Conservation (phyloP, 1,140 invertebrate genomes). For the Bombus waltoni region DNA sequence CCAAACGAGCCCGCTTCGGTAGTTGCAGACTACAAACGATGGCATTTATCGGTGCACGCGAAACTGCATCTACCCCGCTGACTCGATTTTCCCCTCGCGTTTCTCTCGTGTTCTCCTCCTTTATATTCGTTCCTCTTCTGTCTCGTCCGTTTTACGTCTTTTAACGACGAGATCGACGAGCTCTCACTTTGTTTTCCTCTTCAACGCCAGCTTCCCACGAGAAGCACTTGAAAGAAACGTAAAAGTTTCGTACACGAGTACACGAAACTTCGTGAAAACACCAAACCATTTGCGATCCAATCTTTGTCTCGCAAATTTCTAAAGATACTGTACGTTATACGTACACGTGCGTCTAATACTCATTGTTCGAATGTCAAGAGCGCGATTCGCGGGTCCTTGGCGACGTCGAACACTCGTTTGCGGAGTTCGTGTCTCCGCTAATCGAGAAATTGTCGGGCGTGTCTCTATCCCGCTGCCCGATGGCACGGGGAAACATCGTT, state of each 20-base stretch:
- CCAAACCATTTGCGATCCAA: slow-evolving; percentile 19
- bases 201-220: neutral
- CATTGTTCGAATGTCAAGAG: slow-evolving; percentile 6
- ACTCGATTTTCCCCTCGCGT: neutral
- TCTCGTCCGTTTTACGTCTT: neutral
- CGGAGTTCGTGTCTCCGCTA: neutral
- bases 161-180: slow-evolving; percentile 5
- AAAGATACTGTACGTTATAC: slow-evolving; percentile 41
- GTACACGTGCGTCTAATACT: slow-evolving; percentile 39
- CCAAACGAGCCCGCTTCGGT: neutral
- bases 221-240: neutral
- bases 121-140: neutral
- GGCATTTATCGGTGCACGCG: slow-evolving; percentile 23
- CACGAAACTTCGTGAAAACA: neutral
- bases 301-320: slow-evolving; percentile 12
- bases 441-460: neutral
- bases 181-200: neutral
- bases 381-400: neutral
- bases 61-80: neutral
- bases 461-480: neutral
- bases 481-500: neutral
- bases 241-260: slow-evolving; percentile 4
- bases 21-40: slow-evolving; percentile 17
- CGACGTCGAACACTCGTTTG: too few species aligned
- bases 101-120: neutral